Percentiles rank a stretch among this genome's conserved stretches.
phyloP scores from a whole-genome alignment of 2,113 vertebrate species.

The Notarius quadriscutis region DNA sequence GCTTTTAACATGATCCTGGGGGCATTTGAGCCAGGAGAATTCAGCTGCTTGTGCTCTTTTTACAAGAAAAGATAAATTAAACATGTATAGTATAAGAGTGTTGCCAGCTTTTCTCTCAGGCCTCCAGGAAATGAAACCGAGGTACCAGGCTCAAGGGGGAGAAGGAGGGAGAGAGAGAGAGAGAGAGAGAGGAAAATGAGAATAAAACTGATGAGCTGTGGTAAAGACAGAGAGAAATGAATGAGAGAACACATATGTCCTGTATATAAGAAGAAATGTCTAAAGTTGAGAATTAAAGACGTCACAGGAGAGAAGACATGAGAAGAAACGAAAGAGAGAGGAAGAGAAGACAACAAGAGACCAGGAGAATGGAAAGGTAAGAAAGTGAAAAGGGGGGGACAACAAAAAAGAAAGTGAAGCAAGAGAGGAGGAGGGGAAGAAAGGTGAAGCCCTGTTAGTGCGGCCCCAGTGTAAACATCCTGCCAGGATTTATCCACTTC shows the following conservation, averaged over 20 bases:
- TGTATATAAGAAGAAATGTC: background rate
- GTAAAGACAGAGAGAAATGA: constrained; percentile 19
- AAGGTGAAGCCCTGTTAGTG: constrained; percentile 7
- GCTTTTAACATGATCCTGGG: constrained; percentile 18
- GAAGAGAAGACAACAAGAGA: background rate
- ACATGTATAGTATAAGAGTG: constrained; percentile 24
- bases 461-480: constrained; percentile 52
- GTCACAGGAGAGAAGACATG: background rate
- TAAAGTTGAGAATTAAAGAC: too few species aligned
- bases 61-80: constrained; percentile 36
- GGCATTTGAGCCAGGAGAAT: background rate
- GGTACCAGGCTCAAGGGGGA: constrained; percentile 14
- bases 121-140: constrained; percentile 59
- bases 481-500: constrained; percentile 58
- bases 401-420: constrained; percentile 53
- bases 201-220: constrained; percentile 66
- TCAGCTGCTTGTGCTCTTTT: background rate
- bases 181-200: constrained; percentile 25
- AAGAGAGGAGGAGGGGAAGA: background rate
- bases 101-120: constrained; percentile 40
- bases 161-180: background rate
- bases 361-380: background rate
- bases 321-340: background rate
- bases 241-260: too few species aligned
- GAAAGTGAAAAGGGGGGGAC: constrained; percentile 9